Base-by-base conservation (phyloP, 2,888 invertebrate species). In the Apeira syringaria region DNA sequence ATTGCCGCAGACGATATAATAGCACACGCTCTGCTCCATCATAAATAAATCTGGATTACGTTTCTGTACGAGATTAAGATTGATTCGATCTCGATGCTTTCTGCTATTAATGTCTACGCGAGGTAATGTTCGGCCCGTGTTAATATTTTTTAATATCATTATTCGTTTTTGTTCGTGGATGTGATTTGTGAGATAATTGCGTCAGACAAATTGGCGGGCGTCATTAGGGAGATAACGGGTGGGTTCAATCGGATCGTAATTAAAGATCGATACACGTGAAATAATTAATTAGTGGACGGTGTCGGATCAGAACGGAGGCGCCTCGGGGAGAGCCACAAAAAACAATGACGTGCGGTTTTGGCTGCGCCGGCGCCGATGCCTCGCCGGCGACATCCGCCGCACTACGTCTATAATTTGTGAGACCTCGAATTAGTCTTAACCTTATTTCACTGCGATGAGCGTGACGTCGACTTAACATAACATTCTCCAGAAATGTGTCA, bases 31-130 rank as follows among this genome's bases (percentile, higher is more conserved):
- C 75, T 74, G 56, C 81, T 77, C 76, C 73, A 75, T 87, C 89
- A 86, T 89, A 89, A 89, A 89, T 89, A 89, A 84, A 89, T 89
- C 88, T 87, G 89, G 89, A 89, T 88, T 89, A 89, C 81, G 74
- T 87, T 86, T 87, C 78, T 45, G 86, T 86, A 87, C 79, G 67
- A 89, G 89, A 89, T 89, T 87, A 87, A 89, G 89, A 89, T 89
- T 89, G 89, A 89, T 89, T 88, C 75, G 84, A 81, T 84, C 81
- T 76, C 86, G 78, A 86, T 83, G 84, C 80, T 80, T 85, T 85
- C 83, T 83, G 84, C 80, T 81, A 80, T 86, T 82, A 85, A 84
- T 83, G 81, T 78, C 70, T 74, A 70, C 74, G 67, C 74, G 67
- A 74, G 74, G 80, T 85, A 82, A 85, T 81, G 74, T 74, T 64